Base-by-base conservation (phyloP, 2,797 vertebrate genomes). In the Taeniopygia guttata region DNA sequence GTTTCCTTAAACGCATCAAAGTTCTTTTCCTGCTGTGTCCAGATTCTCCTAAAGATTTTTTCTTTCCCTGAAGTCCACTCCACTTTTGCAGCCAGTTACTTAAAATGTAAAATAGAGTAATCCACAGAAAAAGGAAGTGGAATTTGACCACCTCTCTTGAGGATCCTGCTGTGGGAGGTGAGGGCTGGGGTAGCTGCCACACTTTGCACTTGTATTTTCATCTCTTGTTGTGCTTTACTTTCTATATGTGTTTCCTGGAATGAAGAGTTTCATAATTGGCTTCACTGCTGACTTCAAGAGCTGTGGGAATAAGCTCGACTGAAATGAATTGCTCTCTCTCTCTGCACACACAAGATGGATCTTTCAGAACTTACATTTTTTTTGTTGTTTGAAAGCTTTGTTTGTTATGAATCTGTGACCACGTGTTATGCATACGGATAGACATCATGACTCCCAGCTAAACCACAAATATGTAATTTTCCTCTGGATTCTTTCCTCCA, bases 401-500 rank as follows among this genome's bases (percentile, higher is more conserved):
- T 94, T 94, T 96, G 51, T 95, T 91, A 67, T 32, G 93, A 83
- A 83, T 95, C 49, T 84, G 49, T 73, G 62, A 40, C 88, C 79
- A 92, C 63, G 63, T 93, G 72, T 81, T 84, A 36, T 52, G 89
- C 90, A 73, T 94, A 85, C 16, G 60, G 90, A 87, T 94, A 97
- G 95, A 95, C 95, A 96, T 94, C 89, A 20, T 82, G 87, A 83
- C 94, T 96, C 91, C 94, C 88, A 88, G 87, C 83, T 81, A 92
- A 94, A 91, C 94, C 95, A 95, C 91, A 91, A 91, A 89, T 93
- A 95, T 94, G 95, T 89, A 95, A 92, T 96, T 96, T 96, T 94
- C 93, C 85, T 94, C 94, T 96, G 93, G 84, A 94, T 86, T 68
- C 88, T 93, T 94, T 93, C 92, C 94, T 95, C 68, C 64, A 89